A percentile compares a stretch with the other conserved stretches of the same genome.
Conservation (phyloP, 2,113 vertebrate genomes). For the Calidris pygmaea region DNA sequence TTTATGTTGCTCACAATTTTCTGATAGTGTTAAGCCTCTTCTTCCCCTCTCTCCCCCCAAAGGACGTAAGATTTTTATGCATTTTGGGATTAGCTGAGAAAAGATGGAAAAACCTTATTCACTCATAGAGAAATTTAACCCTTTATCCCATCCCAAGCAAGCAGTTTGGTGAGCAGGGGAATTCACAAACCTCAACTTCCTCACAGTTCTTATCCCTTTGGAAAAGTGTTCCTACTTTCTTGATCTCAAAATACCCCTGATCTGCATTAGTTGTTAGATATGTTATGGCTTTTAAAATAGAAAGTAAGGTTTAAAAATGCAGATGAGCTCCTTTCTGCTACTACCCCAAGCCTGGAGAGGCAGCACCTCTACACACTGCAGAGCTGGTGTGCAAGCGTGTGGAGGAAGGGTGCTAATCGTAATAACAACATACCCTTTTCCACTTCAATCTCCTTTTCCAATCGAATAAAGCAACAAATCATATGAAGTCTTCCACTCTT, state of each 20-base stretch:
- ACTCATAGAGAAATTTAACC: neutral
- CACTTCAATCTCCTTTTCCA: neutral
- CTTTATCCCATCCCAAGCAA: neutral
- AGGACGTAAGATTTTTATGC: neutral
- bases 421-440: neutral
- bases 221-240: neutral
- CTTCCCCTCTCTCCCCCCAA: neutral
- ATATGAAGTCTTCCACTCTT: neutral
- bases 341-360: neutral
- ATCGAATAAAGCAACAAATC: neutral
- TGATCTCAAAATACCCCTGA: neutral
- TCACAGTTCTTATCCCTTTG: neutral
- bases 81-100: neutral
- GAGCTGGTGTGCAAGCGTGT: fast-evolving
- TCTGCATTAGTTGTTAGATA: neutral
- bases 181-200: neutral
- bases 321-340: neutral
- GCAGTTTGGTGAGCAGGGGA: neutral
- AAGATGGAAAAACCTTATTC: neutral
- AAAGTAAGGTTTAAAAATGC: neutral
- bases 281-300: neutral
- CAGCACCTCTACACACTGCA: fast-evolving
- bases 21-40: neutral
- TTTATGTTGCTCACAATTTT: neutral
- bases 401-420: neutral